phyloP scores from a whole-genome alignment of 2,888 invertebrate species.

The Incurvaria masculella region DNA sequence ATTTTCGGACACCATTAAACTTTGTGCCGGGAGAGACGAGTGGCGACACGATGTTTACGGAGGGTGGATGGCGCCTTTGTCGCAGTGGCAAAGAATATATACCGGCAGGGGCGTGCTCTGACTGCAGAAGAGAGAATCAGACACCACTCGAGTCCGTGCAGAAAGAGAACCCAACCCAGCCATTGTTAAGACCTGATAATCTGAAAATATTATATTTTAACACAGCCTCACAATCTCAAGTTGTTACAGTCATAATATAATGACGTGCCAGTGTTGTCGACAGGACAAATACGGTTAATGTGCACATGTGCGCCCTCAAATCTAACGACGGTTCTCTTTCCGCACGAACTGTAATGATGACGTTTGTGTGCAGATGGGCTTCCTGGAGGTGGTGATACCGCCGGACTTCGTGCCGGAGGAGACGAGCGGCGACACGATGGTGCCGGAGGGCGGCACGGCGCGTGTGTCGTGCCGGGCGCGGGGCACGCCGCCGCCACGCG shows the following conservation, averaged over 20 bases:
- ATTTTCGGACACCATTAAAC: slow-evolving; percentile 66
- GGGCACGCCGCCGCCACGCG: slow-evolving; percentile 76
- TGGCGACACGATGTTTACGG: background rate
- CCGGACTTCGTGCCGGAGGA: slow-evolving; percentile 88
- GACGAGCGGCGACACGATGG: slow-evolving; percentile 86
- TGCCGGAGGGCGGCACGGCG: slow-evolving; percentile 77
- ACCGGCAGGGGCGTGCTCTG: background rate
- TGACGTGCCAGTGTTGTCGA: too few species aligned
- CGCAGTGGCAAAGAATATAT: background rate
- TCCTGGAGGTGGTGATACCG: slow-evolving; percentile 82
- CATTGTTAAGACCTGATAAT: too few species aligned
- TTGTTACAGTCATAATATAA: background rate
- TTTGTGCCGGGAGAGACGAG: background rate
- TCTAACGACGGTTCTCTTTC: too few species aligned
- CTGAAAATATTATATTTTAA: too few species aligned
- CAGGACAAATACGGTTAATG: too few species aligned
- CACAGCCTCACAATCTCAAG: too few species aligned
- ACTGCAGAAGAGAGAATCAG: background rate
- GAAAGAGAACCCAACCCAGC: background rate
- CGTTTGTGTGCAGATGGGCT: slow-evolving; percentile 65
- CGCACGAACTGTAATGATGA: too few species aligned
- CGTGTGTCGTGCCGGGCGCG: slow-evolving; percentile 67
- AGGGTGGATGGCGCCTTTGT: slow-evolving; percentile 6
- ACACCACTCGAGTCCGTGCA: background rate
- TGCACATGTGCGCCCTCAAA: too few species aligned